These are phyloP conservation scores for Melipona quadrifasciata DNA, from an alignment of 1,140 invertebrate genomes.

Conservation along the genomic window DNA sequence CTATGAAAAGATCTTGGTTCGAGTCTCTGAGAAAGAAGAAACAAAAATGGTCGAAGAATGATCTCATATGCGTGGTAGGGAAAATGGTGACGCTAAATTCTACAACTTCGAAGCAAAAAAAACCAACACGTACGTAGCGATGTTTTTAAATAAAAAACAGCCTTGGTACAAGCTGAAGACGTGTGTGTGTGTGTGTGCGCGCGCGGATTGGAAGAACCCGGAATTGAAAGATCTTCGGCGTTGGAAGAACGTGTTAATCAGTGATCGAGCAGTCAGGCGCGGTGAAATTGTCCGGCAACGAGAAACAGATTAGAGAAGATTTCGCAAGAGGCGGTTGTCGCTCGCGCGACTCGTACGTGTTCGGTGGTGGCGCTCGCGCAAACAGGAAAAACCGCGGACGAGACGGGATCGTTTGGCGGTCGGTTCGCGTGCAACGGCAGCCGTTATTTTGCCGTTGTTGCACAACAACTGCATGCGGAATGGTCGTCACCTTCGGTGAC, in stretches of 20 bases:
- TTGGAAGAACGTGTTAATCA: background rate
- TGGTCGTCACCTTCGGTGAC: conserved; percentile 75
- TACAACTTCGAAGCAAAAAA: too few relatives aligned
- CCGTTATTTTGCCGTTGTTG: conserved; percentile 63
- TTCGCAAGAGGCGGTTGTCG: background rate
- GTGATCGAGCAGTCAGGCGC: background rate
- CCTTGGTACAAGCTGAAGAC: too few relatives aligned
- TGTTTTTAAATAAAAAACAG: too few relatives aligned
- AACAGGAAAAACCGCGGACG: conserved; percentile 30
- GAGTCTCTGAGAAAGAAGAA: too few relatives aligned
- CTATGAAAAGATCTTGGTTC: too few relatives aligned
- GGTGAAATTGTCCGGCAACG: background rate
- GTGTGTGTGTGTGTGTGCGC: too few relatives aligned
- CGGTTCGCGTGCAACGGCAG: conserved; percentile 43
- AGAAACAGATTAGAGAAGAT: background rate
- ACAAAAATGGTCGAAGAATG: too few relatives aligned
- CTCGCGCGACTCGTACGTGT: background rate
- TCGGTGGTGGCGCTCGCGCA: background rate
- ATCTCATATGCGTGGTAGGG: too few relatives aligned
- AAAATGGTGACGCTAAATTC: too few relatives aligned
- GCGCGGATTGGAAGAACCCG: too few relatives aligned
- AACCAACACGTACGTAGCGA: too few relatives aligned
- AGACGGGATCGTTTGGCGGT: conserved; percentile 35
- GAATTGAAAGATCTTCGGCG: background rate
- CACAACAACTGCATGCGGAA: conserved; percentile 64